These are phyloP conservation scores for Crepidodera aurea DNA, from an alignment of 2,888 invertebrate species.

Conservation along the genomic window DNA sequence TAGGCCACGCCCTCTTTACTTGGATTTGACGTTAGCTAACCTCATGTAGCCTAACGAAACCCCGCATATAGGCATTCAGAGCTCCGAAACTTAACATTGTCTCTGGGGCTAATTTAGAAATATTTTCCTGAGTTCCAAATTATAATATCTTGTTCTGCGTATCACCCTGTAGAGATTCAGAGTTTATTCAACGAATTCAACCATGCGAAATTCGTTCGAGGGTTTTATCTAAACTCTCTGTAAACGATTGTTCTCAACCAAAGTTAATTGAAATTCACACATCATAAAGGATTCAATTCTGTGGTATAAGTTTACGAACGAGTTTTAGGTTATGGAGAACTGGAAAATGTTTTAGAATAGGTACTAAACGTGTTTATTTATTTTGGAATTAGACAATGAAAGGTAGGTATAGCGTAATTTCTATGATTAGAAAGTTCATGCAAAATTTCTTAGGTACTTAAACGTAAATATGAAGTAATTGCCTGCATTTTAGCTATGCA, in stretches of 20 bases:
- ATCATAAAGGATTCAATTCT: constrained; percentile 10
- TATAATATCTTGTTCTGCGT: too few relatives aligned
- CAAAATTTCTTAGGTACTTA: too few relatives aligned
- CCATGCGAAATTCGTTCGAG: constrained; percentile 9
- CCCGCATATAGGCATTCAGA: too few relatives aligned
- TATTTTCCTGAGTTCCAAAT: background rate
- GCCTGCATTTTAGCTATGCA: too few relatives aligned
- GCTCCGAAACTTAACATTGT: too few relatives aligned
- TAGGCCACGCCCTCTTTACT: too few relatives aligned
- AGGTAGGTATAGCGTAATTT: too few relatives aligned
- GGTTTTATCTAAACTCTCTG: constrained; percentile 8
- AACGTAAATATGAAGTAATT: too few relatives aligned
- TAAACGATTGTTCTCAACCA: constrained; percentile 13
- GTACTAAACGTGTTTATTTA: background rate
- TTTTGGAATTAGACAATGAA: background rate
- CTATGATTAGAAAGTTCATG: too few relatives aligned
- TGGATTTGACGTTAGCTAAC: too few relatives aligned
- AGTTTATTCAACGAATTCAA: background rate
- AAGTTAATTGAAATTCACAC: constrained; percentile 19
- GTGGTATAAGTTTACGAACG: constrained; percentile 7
- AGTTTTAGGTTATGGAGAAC: background rate
- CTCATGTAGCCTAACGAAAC: too few relatives aligned
- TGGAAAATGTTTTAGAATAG: background rate
- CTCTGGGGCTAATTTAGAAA: too few relatives aligned
- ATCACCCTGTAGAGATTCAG: constrained; percentile 5